These are phyloP conservation scores for Pseudeuparius sepicola DNA, from an alignment of 2,888 invertebrate species.

Conservation along the genomic window DNA sequence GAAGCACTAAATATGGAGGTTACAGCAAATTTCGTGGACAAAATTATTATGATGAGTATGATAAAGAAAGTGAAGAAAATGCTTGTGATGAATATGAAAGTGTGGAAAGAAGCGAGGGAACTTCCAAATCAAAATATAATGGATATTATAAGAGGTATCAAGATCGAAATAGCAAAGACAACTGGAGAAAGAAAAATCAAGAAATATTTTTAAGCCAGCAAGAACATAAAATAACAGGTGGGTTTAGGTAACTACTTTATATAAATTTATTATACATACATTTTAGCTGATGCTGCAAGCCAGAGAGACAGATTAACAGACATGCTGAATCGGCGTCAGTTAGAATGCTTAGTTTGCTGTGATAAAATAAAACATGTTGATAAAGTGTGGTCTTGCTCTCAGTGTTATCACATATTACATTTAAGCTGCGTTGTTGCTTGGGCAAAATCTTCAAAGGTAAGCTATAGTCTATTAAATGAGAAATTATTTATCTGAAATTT, in stretches of 20 bases:
- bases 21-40: constrained; percentile 5
- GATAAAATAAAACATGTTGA: constrained; percentile 73
- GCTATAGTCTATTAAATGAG: no score
- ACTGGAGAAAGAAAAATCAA: neutral
- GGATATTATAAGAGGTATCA: constrained; percentile 8
- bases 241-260: no score
- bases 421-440: constrained; percentile 83
- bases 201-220: no score
- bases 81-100: constrained; percentile 4
- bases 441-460: constrained; percentile 67
- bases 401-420: constrained; percentile 90
- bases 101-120: constrained; percentile 8
- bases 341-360: constrained; percentile 94
- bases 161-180: no score
- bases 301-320: constrained; percentile 77
- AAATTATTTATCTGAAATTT: no score
- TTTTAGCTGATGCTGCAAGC: constrained; percentile 49
- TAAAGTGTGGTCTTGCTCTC: constrained; percentile 81
- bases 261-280: constrained; percentile 11
- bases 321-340: constrained; percentile 66
- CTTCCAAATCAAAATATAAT: no score
- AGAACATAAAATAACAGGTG: no score
- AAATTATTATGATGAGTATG: constrained; percentile 7
- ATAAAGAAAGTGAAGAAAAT: constrained; percentile 11
- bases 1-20: constrained; percentile 1